A percentile compares a stretch with the other conserved stretches of the same genome.
These are phyloP conservation scores for Lithophane socia DNA, from an alignment of 2,888 invertebrate species.

Conservation along the genomic window DNA sequence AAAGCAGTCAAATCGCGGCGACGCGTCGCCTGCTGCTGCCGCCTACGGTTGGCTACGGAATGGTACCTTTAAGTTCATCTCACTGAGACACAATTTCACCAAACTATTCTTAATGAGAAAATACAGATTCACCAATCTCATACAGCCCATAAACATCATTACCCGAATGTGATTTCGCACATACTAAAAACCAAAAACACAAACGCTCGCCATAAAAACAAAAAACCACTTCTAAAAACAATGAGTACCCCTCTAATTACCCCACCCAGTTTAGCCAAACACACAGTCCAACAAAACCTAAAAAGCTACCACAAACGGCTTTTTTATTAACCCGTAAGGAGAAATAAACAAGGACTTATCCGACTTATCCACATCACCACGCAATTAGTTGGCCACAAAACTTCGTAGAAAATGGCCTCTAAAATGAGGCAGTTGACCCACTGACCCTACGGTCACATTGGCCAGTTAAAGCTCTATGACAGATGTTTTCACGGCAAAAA, in stretches of 20 bases:
- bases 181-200: slow-evolving; percentile 1
- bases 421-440: slow-evolving; percentile 79
- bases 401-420: slow-evolving; percentile 70
- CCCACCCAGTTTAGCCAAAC: slow-evolving; percentile 14
- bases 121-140: neutral
- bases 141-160: neutral
- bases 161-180: neutral
- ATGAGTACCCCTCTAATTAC: slow-evolving; percentile 42
- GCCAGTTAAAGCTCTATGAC: slow-evolving; percentile 77
- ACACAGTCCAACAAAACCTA: slow-evolving; percentile 45
- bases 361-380: slow-evolving; percentile 70
- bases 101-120: no score
- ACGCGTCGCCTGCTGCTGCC: no score
- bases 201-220: slow-evolving; percentile 8
- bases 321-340: slow-evolving; percentile 65
- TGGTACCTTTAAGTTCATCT: no score
- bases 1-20: no score
- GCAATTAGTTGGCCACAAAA: slow-evolving; percentile 69
- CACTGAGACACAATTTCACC: no score
- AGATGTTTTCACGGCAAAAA: slow-evolving; percentile 83
- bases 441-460: slow-evolving; percentile 73
- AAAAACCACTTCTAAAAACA: slow-evolving; percentile 33
- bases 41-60: no score
- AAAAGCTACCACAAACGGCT: slow-evolving; percentile 54
- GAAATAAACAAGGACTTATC: slow-evolving; percentile 70